Conservation (phyloP, 2,888 invertebrate genomes). For the Drosophila acutilabella region DNA sequence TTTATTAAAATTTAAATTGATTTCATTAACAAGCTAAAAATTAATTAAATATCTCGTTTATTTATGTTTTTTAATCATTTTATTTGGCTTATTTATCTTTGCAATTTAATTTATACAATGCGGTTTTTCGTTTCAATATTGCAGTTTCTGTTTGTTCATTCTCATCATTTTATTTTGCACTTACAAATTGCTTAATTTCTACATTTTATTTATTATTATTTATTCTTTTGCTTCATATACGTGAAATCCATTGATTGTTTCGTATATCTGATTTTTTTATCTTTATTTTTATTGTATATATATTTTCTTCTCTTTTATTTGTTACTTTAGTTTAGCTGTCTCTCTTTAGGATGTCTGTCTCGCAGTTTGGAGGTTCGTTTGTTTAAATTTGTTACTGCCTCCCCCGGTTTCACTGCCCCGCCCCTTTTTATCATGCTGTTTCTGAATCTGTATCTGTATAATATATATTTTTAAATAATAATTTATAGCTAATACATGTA, state of each 20-base stretch:
- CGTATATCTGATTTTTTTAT: conserved; percentile 33
- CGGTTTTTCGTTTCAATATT: conserved; percentile 59
- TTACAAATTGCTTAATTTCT: conserved; percentile 70
- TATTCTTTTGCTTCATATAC: conserved; percentile 46
- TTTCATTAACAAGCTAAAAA: background rate
- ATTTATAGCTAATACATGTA: conserved; percentile 68
- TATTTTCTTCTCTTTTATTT: conserved; percentile 20
- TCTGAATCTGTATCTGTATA: conserved; percentile 32
- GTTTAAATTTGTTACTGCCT: conserved; percentile 19
- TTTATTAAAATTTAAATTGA: background rate
- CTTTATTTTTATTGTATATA: conserved; percentile 45
- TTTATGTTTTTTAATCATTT: conserved; percentile 34
- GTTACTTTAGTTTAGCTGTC: conserved; percentile 31
- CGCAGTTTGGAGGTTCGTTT: conserved; percentile 30
- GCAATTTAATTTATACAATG: conserved; percentile 68
- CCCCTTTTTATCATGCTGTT: background rate
- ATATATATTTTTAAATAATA: conserved; percentile 65
- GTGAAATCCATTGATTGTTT: conserved; percentile 71
- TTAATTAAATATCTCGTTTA: background rate
- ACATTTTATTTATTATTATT: conserved; percentile 38
- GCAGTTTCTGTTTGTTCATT: conserved; percentile 45
- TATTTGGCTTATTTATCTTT: conserved; percentile 77
- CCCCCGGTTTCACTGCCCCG: conserved; percentile 9
- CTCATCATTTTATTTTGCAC: conserved; percentile 46
- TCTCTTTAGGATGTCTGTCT: conserved; percentile 47